Conservation (phyloP, 2,113 vertebrate species). For the Stigmatopora nigra region DNA sequence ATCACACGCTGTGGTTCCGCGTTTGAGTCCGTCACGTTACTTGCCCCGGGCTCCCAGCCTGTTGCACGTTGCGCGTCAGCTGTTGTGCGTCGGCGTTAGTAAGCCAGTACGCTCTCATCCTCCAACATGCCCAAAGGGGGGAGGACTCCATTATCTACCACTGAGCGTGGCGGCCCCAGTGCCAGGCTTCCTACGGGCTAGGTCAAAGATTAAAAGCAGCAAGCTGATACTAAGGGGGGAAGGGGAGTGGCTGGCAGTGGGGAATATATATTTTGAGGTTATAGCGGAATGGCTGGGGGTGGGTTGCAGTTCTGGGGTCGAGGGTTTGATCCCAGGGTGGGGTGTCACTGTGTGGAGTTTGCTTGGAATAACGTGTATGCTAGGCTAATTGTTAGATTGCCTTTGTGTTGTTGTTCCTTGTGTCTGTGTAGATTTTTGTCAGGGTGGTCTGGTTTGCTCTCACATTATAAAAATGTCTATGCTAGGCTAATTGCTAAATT, state of each 20-base stretch:
- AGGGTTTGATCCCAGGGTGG: too few relatives aligned
- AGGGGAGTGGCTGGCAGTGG: constrained; percentile 1
- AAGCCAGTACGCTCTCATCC: constrained; percentile 4
- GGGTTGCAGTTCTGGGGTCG: too few relatives aligned
- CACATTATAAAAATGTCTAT: too few relatives aligned
- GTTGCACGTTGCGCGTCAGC: constrained; percentile 1
- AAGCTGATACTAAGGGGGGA: constrained; percentile 18
- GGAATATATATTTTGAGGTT: constrained; percentile 39
- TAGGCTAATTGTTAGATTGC: too few relatives aligned
- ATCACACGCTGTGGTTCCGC: not conserved
- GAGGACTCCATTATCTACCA: constrained; percentile 29
- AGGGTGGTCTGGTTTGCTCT: too few relatives aligned
- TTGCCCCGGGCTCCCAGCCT: constrained; percentile 25
- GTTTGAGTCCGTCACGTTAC: constrained; percentile 9
- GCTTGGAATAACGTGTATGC: too few relatives aligned
- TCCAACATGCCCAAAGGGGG: constrained; percentile 20
- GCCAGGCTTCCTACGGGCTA: not conserved
- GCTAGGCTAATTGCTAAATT: too few relatives aligned
- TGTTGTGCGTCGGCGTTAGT: constrained; percentile 13
- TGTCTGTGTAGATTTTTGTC: too few relatives aligned
- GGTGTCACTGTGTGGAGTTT: too few relatives aligned
- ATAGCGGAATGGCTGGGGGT: constrained; percentile 16
- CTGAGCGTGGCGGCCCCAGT: not conserved
- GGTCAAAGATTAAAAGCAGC: constrained; percentile 33
- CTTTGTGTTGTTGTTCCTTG: too few relatives aligned